These are phyloP conservation scores for Prunella strophiata DNA, from an alignment of 2,797 vertebrate genomes.

Conservation along the genomic window DNA sequence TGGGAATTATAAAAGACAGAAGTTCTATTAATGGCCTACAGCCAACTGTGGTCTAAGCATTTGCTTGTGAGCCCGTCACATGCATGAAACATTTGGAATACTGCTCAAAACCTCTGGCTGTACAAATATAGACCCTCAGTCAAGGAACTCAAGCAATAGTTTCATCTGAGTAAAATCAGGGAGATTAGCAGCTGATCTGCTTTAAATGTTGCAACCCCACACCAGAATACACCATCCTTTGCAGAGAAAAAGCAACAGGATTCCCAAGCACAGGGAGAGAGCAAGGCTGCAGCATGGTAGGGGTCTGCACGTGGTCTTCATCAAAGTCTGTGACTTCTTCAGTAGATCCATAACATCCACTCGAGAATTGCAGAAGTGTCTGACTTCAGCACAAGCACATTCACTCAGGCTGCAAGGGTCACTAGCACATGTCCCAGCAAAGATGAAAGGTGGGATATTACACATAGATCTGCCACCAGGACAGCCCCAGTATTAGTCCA, in stretches of 20 bases:
- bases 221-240: background rate
- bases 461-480: rapidly evolving
- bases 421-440: background rate
- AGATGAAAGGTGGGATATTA: background rate
- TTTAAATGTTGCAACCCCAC: background rate
- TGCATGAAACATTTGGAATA: background rate
- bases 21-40: constrained; percentile 27
- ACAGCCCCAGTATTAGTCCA: background rate
- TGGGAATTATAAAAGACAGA: constrained; percentile 1
- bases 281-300: background rate
- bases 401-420: background rate
- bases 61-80: background rate
- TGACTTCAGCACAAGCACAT: rapidly evolving
- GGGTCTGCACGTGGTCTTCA: background rate
- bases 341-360: rapidly evolving
- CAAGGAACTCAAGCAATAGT: background rate
- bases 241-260: background rate
- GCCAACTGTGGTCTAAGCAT: constrained; percentile 27
- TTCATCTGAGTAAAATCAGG: background rate
- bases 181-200: background rate
- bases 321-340: background rate
- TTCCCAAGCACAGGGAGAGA: background rate
- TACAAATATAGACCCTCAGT: background rate
- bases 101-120: background rate
- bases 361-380: background rate